Conservation (phyloP, 2,113 vertebrate species). For the Austrofundulus limnaeus region DNA sequence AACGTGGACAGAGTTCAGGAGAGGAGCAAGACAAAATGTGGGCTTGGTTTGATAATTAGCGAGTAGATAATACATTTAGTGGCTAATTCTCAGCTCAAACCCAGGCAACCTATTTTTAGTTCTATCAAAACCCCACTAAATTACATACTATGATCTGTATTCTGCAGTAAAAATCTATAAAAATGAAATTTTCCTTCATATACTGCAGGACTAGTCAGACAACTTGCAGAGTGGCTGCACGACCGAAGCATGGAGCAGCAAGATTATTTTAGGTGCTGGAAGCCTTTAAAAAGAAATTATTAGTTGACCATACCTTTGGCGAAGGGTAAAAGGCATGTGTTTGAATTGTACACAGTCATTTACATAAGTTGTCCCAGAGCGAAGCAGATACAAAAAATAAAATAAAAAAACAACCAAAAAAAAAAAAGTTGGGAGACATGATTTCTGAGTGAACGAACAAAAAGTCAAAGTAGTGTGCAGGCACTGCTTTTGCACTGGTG, state of each 20-base stretch:
- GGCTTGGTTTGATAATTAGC: constrained; percentile 67
- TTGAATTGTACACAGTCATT: constrained; percentile 51
- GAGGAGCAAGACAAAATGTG: constrained; percentile 50
- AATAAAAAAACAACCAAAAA: background rate
- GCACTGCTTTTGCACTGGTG: constrained; percentile 63
- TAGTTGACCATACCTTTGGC: constrained; percentile 73
- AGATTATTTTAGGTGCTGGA: constrained; percentile 61
- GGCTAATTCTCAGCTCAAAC: constrained; percentile 72
- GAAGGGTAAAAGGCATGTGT: constrained; percentile 64
- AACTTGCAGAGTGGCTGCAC: constrained; percentile 43
- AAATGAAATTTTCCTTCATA: constrained; percentile 66
- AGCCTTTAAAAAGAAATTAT: constrained; percentile 39
- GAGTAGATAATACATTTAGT: constrained; percentile 72
- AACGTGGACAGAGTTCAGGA: constrained; percentile 39
- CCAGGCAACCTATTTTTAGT: constrained; percentile 39
- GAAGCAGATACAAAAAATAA: constrained; percentile 36
- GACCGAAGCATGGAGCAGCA: constrained; percentile 44
- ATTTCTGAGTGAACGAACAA: constrained; percentile 27
- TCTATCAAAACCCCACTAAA: constrained; percentile 44
- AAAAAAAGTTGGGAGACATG: background rate
- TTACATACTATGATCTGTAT: constrained; percentile 47
- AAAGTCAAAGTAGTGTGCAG: constrained; percentile 58
- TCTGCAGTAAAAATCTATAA: constrained; percentile 47
- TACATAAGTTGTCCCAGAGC: constrained; percentile 59
- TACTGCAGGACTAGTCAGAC: constrained; percentile 46